Evolutionary conservation across 2,888 invertebrate genomes (phyloP).

Genomic region (Pollenia amentaria): DNA sequence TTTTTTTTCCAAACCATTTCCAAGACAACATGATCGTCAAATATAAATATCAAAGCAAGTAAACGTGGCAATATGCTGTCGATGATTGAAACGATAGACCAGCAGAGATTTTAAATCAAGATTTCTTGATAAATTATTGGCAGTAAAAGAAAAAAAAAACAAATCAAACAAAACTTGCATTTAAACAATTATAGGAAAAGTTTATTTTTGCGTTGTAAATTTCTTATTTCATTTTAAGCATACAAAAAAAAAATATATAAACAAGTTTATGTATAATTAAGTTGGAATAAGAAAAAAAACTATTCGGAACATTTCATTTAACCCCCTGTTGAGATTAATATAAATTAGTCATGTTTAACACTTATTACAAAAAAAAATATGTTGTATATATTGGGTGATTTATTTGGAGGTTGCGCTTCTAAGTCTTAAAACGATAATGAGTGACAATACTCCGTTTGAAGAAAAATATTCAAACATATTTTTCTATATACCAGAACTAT

Average conservation of each 20-base stretch:
- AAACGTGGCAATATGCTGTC: conserved; percentile 36
- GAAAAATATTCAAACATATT: too few relatives aligned
- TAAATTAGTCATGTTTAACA: conserved; percentile 64
- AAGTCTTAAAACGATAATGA: neutral
- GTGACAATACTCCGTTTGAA: too few relatives aligned
- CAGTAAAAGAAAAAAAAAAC: conserved; percentile 35
- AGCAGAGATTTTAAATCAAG: conserved; percentile 49
- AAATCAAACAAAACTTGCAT: conserved; percentile 22
- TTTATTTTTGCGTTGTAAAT: conserved; percentile 40
- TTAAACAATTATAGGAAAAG: conserved; percentile 48
- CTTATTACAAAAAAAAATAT: neutral
- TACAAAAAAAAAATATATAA: conserved; percentile 4
- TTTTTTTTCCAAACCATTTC: conserved; percentile 8
- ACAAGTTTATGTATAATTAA: conserved; percentile 18
- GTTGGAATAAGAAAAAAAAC: conserved; percentile 4
- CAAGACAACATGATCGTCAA: conserved; percentile 16
- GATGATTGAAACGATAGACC: conserved; percentile 47
- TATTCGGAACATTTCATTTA: conserved; percentile 13
- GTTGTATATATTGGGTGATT: neutral
- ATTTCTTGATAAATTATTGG: conserved; percentile 65
- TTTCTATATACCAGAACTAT: too few relatives aligned
- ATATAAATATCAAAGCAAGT: conserved; percentile 66
- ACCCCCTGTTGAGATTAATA: conserved; percentile 56
- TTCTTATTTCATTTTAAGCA: conserved; percentile 5
- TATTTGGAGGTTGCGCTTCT: neutral